A percentile compares a stretch with the other conserved stretches of the same genome.
phyloP scores from a whole-genome alignment of 2,888 invertebrate species.

The Leptinotarsa peninsularis region DNA sequence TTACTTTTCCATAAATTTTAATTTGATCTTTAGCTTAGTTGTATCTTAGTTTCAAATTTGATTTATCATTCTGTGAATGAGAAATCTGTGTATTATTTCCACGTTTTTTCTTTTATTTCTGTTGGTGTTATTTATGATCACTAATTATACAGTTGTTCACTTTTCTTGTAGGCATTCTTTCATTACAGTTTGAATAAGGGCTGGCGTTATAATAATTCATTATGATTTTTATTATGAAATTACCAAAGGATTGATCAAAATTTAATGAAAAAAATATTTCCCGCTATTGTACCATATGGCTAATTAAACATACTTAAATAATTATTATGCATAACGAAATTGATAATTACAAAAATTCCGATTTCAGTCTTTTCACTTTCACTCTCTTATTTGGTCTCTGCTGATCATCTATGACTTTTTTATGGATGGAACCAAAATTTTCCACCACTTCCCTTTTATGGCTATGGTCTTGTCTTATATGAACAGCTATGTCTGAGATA shows the following conservation, averaged over 20 bases:
- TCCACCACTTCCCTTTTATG: conserved; percentile 38
- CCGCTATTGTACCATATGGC: neutral
- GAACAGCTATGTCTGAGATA: conserved; percentile 57
- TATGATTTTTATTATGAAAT: neutral
- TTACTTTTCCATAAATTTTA: no score
- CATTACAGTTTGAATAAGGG: no score
- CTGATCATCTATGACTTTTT: conserved; percentile 30
- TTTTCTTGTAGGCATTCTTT: no score
- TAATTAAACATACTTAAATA: conserved; percentile 27
- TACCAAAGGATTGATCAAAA: neutral
- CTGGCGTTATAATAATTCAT: no score
- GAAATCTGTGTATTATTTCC: neutral
- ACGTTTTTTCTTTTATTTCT: neutral
- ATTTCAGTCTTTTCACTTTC: conserved; percentile 31
- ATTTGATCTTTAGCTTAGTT: no score
- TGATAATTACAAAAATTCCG: conserved; percentile 2
- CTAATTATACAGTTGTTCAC: no score
- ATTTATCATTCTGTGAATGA: neutral
- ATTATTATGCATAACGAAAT: conserved; percentile 10
- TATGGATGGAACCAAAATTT: conserved; percentile 17
- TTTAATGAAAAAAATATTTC: conserved; percentile 5
- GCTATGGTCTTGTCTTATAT: conserved; percentile 55
- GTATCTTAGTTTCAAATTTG: no score
- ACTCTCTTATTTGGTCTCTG: conserved; percentile 26
- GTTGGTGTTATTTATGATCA: no score